A percentile compares a stretch with the other conserved stretches of the same genome.
Evolutionary conservation across 2,797 vertebrate genomes (phyloP).

Genomic region (Karalla daura): DNA sequence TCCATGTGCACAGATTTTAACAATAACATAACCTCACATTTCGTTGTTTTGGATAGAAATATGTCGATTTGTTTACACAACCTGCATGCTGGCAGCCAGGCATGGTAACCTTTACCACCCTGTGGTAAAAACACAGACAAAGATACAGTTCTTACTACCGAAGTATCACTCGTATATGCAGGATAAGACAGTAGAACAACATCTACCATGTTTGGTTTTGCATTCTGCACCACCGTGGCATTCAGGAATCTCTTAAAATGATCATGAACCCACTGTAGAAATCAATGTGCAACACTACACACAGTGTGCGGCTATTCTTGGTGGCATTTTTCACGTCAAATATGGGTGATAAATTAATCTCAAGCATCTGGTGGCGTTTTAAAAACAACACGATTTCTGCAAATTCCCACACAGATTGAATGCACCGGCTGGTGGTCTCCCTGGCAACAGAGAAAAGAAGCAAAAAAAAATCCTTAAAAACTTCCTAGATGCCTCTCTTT

Average conservation of each 20-base stretch:
- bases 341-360: too few species aligned
- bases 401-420: not conserved
- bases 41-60: not conserved
- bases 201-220: too few species aligned
- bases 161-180: too few species aligned
- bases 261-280: not conserved
- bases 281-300: not conserved
- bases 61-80: constrained; percentile 41
- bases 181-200: not conserved
- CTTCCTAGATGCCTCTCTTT: not conserved
- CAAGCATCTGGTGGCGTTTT: not conserved
- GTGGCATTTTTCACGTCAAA: not conserved
- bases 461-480: not conserved
- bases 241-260: not conserved
- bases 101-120: too few species aligned
- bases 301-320: too few species aligned
- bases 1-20: not conserved
- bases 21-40: not conserved
- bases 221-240: not conserved
- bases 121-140: too few species aligned
- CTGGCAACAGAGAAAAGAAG: constrained; percentile 4
- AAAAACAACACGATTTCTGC: not conserved
- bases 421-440: constrained; percentile 4
- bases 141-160: too few species aligned
- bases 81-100: not conserved